Evolutionary conservation across 2,888 invertebrate species (phyloP), one percentile per base, ranked within the genome.

Genomic region (Parnassius mnemosyne): DNA sequence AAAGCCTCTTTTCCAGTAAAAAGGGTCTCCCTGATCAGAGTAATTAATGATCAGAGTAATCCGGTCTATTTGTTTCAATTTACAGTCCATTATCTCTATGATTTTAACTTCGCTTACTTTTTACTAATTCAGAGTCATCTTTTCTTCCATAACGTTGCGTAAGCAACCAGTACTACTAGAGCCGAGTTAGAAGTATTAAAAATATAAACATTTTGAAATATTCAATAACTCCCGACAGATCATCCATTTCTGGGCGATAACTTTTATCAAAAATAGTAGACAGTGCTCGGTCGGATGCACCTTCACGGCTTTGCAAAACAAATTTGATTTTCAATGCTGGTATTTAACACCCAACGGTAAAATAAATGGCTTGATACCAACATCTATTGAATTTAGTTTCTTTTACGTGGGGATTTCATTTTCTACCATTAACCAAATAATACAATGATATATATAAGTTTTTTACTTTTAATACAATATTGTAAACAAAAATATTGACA

Each of bases 281-380:
- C 56, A 47, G 53, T 55, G 44, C 25, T 53, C 54, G 49, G 54
- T 54, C 50, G 49, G 43, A 60, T 25, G 60, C 54, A 60, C 47
- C 42, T 54, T 53, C 53, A 54, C 34, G 60, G 16, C 43, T 60
- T 58, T 49, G 65, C 67, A 67, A 68, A 67, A 61, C 65, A 65
- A 67, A 67, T 66, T 65, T 51, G 61, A 67, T 67, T 63, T 49
- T 67, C 43, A 59, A 64, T 65, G 67, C 60, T 49, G 44, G 51
- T 54, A 46, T 50, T 49, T 58, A 61, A 62, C 65, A 66, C 67
- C 67, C 61, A 66, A 63, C 64, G 58, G 65, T 65, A 52, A 65
- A 61, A 42, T 56, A 64, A 64, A 12, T 42, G 20, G 54, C 55
- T 53, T 46, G 20, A 43, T n/a, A 43, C 44, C n/a, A n/a, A 16